Evolutionary conservation across 2,797 vertebrate species (phyloP), one percentile per base, ranked within the genome.

Genomic region (Alfaro cultratus): DNA sequence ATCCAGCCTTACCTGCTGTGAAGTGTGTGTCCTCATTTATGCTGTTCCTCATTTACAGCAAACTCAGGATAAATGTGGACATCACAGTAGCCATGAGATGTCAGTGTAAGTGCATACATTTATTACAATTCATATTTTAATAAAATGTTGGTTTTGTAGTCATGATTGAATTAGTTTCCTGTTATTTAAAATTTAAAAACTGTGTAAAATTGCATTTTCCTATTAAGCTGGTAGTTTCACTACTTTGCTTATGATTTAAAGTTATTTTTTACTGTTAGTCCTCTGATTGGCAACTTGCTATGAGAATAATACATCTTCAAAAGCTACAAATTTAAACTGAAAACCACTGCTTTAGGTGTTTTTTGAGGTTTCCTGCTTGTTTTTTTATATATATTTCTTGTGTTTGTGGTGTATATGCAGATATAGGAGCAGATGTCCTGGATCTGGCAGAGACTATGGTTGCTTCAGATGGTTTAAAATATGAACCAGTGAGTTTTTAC

Each of bases 1-100:
- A 1, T 10, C 45, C 6, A 16, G 4, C 74, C 1, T 3, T 41
- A 55, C 74, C 55, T 36, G 7, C 18, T 68, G 46, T 53, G 0
- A 39, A 10, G 0, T 45, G 1, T 51, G 3, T 5, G 15, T 49
- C 16, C 51, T 47, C 60, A n/a, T 77, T 76, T 76, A 41, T 31
- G 57, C 51, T 83, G 3, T 76, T 85, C 91, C 92, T 82, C 11
- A 84, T 79, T 95, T 94, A 41, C 93, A 99, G 98, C 93, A 99
- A 99, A 94, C 95, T 99, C 92, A 96, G 96, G 92, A 97, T 99
- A 89, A 99, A 99, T 88, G 96, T 99, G 89, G 98, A 99, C 92
- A 97, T 99, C 78, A 99, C 98, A 15, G 98, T 99, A 88, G 98
- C 98, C 87, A 99, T 99, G 98, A 97, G 96, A 82, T 99, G 98